Base-by-base conservation (phyloP, 2,888 invertebrate genomes). In the Galeruca laticollis region DNA sequence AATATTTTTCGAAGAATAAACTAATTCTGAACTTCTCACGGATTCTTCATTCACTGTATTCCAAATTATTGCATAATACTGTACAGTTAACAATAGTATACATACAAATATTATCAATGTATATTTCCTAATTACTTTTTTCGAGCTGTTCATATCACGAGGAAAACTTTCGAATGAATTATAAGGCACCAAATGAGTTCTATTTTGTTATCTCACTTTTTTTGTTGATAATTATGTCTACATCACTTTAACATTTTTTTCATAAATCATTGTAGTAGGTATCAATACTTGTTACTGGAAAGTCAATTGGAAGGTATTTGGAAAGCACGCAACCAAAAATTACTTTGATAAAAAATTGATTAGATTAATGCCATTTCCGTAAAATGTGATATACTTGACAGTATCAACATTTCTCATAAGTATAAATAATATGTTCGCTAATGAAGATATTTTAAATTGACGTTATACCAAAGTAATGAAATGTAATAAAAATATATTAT, bases 21-120 rank as follows among this genome's bases (percentile, higher is more conserved):
- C 18, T 3, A 47, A 18, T 2, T 47, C 18, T 6, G 15, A 18
- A 18, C 18, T 40, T n/a, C n/a, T 40, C 52, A 71, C 70, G 31
- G 60, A 62, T 1, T 51, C 21, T 31, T 8, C 15, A 15, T 31
- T 6, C 13, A 15, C 31, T 31, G 2, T 31, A 31, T 33, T 54
- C 1, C 10, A n/a, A 18, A 10, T 35, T 33, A 57, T 35, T 9
- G 33, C 15, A 33, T 33, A 35, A 57, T 4, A 35, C 10, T 57
- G 35, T 13, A 35, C 11, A 33, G 18, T 31, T 35, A 57, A 33
- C 33, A 57, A 31, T 33, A 57, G 13, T 18, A 18, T 11, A 35
- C 15, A 33, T 18, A 57, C 3, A 9, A 11, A 18, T 6, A 57
- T 11, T 35, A 35, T 15, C 11, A 56, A 33, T 5, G n/a, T 33